These are phyloP conservation scores for Periophthalmodon schlosseri DNA, from an alignment of 2,113 vertebrate genomes.

Conservation along the genomic window DNA sequence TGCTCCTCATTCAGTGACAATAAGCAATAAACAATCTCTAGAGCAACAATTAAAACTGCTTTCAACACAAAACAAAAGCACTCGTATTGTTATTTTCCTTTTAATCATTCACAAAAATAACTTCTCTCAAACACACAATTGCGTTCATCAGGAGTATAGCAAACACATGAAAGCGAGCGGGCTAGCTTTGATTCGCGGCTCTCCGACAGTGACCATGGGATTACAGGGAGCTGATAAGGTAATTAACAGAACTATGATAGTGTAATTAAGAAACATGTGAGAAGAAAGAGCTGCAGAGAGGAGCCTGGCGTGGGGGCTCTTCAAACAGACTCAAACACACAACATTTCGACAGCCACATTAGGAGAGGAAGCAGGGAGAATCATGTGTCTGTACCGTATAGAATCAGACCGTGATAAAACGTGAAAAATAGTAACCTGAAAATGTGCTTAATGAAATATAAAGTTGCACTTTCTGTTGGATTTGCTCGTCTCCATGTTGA, in stretches of 20 bases:
- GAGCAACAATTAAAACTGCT: constrained; percentile 42
- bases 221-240: constrained; percentile 69
- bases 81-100: constrained; percentile 31
- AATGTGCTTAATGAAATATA: no score
- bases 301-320: constrained; percentile 51
- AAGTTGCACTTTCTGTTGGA: no score
- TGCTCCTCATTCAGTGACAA: neutral
- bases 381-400: neutral
- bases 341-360: constrained; percentile 42
- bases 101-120: constrained; percentile 46
- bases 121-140: constrained; percentile 34
- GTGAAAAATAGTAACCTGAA: no score
- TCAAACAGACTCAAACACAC: constrained; percentile 64
- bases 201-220: constrained; percentile 71
- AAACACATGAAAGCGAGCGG: constrained; percentile 57
- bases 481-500: neutral
- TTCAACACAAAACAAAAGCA: constrained; percentile 35
- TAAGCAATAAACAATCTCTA: constrained; percentile 15
- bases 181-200: constrained; percentile 59
- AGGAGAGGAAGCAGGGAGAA: constrained; percentile 19
- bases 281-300: constrained; percentile 69
- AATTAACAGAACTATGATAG: constrained; percentile 74
- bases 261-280: constrained; percentile 75
- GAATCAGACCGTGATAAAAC: neutral
- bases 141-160: constrained; percentile 41